Evolutionary conservation across 2,113 vertebrate genomes (phyloP), one percentile per base, ranked within the genome.

Genomic region (Leptobrachium ailaonicum): DNA sequence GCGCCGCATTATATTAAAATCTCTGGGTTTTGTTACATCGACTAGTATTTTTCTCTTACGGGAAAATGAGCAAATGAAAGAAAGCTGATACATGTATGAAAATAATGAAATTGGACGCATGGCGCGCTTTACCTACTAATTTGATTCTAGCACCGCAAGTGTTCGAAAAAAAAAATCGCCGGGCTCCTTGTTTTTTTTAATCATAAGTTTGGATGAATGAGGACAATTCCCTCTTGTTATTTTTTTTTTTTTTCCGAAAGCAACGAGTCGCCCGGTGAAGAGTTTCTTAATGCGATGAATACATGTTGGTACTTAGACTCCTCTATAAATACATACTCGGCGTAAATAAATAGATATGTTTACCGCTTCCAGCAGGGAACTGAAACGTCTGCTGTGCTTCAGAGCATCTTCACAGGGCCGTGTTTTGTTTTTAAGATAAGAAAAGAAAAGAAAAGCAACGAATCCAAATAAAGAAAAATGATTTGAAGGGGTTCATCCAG

Each of bases 1-100:
- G 83, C 89, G 89, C 79, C 88, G 89, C 79, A 82, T 83, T 83
- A 82, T 83, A 90, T 86, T 85, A 87, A 90, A 90, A 90, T 89
- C 60, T 85, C 84, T n/a, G 77, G 2, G 1, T 83, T 85, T 88
- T 83, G 83, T 87, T 82, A 62, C 50, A 20, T 40, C 44, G 43
- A 10, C 56, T 42, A 41, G 47, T 41, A 44, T 75, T 88, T 88
- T 85, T 77, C 70, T 84, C 83, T 85, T 86, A 86, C 82, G 74
- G 78, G 50, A 83, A 82, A 82, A 85, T 84, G 85, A 88, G 74
- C 54, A 42, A 79, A 86, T 76, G 82, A 84, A 68, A 84, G 79
- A 81, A 83, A 71, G 88, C 87, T 87, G 82, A 67, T 83, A 84
- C 82, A 82, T 82, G 83, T 83, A 45, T 79, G 85, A 87, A 88